These are phyloP conservation scores for Caiman crocodilus DNA, from an alignment of 2,797 vertebrate genomes.

Conservation along the genomic window DNA sequence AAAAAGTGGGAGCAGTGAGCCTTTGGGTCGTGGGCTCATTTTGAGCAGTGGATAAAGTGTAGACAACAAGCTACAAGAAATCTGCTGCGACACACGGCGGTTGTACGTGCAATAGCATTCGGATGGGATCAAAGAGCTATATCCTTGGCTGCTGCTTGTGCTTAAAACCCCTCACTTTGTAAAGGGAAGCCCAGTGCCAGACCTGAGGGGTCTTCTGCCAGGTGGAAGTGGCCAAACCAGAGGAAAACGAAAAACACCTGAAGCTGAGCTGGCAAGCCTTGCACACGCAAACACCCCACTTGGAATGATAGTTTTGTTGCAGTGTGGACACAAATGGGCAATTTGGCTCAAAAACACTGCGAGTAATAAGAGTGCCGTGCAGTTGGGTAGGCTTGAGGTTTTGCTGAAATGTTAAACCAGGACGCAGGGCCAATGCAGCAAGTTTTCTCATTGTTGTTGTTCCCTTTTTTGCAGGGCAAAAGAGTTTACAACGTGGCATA, in stretches of 20 bases:
- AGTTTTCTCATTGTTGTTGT: constrained; percentile 32
- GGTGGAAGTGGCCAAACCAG: constrained; percentile 64
- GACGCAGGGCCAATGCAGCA: constrained; percentile 71
- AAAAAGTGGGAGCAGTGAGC: neutral
- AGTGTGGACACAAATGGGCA: no score
- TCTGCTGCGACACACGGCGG: neutral
- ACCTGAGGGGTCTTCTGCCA: constrained; percentile 49
- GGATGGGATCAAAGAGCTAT: neutral
- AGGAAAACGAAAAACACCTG: constrained; percentile 52
- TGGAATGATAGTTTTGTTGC: neutral
- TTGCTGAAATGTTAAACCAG: constrained; percentile 74
- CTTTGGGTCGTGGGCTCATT: neutral
- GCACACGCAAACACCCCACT: constrained; percentile 43
- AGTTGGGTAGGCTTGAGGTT: constrained; percentile 69
- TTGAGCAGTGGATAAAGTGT: neutral
- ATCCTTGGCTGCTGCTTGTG: neutral
- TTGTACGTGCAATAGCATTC: neutral
- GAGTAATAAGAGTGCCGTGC: constrained; percentile 44
- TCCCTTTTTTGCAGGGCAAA: constrained; percentile 45
- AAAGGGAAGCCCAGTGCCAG: constrained; percentile 18
- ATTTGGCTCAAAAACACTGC: no score
- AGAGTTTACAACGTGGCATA: constrained; percentile 68
- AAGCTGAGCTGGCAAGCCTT: constrained; percentile 42
- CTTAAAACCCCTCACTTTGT: neutral
- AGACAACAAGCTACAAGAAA: neutral